These are phyloP conservation scores for Clepsis dumicolana DNA, from an alignment of 2,888 invertebrate genomes.

Conservation along the genomic window DNA sequence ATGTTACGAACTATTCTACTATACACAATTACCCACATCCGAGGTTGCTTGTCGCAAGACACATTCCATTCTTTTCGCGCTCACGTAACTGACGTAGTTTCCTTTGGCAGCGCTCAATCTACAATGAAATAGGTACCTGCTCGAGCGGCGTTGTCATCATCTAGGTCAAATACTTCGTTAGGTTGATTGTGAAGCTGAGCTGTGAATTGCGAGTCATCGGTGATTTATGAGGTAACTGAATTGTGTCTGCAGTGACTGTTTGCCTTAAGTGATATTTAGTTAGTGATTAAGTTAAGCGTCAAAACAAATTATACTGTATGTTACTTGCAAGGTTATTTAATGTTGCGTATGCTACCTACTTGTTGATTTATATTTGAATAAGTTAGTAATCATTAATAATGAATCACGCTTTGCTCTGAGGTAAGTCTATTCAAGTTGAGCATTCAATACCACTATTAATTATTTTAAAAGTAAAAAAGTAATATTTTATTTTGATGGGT, in stretches of 20 bases:
- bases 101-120: slow-evolving; percentile 55
- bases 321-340: slow-evolving; percentile 25
- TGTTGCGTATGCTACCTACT: neutral
- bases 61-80: slow-evolving; percentile 71
- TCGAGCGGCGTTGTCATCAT: slow-evolving; percentile 57
- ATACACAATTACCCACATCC: slow-evolving; percentile 70
- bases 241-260: slow-evolving; percentile 30
- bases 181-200: slow-evolving; percentile 49
- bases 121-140: slow-evolving; percentile 44
- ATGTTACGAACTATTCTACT: slow-evolving; percentile 51
- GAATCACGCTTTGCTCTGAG: neutral
- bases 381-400: neutral
- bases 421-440: neutral
- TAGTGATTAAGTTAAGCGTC: slow-evolving; percentile 17
- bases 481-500: neutral
- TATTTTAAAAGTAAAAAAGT: neutral
- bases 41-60: slow-evolving; percentile 77
- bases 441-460: neutral
- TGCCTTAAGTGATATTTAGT: slow-evolving; percentile 24
- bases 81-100: slow-evolving; percentile 70
- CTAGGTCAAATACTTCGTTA: slow-evolving; percentile 64
- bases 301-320: slow-evolving; percentile 21
- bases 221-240: slow-evolving; percentile 52
- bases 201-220: slow-evolving; percentile 48
- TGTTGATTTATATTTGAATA: slow-evolving; percentile 6